Evolutionary conservation across 35 echinoderm and acorn worm species (phyloP).

Genomic region (Hemicentrotus pulcherrimus): DNA sequence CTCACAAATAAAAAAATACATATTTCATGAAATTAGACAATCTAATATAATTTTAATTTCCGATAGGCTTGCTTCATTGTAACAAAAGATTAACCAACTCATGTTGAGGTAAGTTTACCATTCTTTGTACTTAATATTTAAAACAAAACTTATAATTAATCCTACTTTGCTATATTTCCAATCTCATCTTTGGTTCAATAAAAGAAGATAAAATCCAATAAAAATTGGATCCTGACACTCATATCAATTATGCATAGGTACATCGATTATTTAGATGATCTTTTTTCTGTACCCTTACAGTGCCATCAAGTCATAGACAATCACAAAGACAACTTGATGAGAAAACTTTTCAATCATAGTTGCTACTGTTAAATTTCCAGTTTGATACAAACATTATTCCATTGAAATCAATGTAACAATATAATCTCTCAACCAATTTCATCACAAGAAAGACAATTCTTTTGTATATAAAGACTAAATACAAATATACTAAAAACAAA

Average conservation of each 20-base stretch:
- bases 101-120: background rate
- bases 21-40: too few species aligned
- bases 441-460: background rate
- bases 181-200: background rate
- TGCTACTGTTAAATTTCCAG: background rate
- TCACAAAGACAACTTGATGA: too few species aligned
- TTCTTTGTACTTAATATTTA: background rate
- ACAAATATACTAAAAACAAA: too few species aligned
- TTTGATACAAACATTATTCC: background rate
- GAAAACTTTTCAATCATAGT: too few species aligned
- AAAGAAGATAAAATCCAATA: background rate
- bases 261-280: too few species aligned
- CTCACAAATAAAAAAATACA: background rate
- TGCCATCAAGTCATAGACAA: too few species aligned
- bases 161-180: background rate
- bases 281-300: too few species aligned
- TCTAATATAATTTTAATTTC: too few species aligned
- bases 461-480: background rate
- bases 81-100: too few species aligned
- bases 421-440: too few species aligned
- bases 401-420: background rate
- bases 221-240: background rate
- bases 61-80: too few species aligned
- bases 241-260: background rate
- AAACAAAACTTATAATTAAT: background rate